Evolutionary conservation across 2,888 invertebrate species (phyloP), one percentile per base, ranked within the genome.

Genomic region (Meloe dianella): DNA sequence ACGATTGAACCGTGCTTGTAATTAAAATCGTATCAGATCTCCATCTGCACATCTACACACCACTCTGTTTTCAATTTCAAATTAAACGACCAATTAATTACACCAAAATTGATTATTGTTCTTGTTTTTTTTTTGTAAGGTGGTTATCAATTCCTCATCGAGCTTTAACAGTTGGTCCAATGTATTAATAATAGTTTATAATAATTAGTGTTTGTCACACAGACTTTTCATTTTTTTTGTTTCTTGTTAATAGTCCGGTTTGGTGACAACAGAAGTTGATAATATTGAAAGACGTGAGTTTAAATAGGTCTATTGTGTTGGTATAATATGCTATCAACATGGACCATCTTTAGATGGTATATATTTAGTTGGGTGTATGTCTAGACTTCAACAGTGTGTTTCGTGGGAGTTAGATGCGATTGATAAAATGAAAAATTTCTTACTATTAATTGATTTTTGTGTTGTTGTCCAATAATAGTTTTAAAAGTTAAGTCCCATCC

Each of bases 231-330:
- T 17, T 41, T 65, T 32, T 35, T 14, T 35, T 63, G 30, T 58
- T 35, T 32, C 35, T n/a, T 47, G 47, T 47, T 20, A 47, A 47
- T 20, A 47, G 41, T 47, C 47, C 20, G 20, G 47, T 41, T 47
- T 20, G 47, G 61, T 65, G 65, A 65, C 62, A 56, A 58, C 29
- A 58, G 58, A 32, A 27, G 30, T 54, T 56, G 67, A 67, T 63
- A 67, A 67, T 30, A 54, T 12, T 32, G 27, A 56, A 41, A 35
- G 61, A 65, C 63, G 65, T 67, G 61, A 67, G 61, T 60, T 64
- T 67, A 67, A 67, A 67, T 67, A 70, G 66, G 61, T 63, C 70
- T 66, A 72, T 72, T 72, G 72, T 71, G 65, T 71, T 69, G 66
- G 69, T 63, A n/a, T n/a, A 41, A 20, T 62, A 60, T 65, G 65